Evolutionary conservation across 2,888 invertebrate species (phyloP).

Genomic region (Dimorphilus gyrociliatus): DNA sequence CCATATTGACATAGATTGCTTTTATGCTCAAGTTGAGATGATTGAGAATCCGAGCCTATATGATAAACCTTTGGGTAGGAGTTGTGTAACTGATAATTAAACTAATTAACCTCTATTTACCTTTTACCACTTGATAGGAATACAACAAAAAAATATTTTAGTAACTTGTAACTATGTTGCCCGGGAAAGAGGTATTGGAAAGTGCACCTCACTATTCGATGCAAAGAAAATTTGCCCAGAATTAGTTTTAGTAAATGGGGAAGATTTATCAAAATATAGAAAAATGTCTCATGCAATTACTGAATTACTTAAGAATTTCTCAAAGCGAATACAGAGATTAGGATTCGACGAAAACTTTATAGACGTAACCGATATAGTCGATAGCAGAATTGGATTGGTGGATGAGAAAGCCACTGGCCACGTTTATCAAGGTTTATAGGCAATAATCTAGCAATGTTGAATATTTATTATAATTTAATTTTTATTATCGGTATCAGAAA

Average conservation of each 20-base stretch:
- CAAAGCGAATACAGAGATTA: slow-evolving; percentile 57
- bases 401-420: no score
- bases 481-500: no score
- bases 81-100: no score
- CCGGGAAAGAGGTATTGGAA: slow-evolving; percentile 54
- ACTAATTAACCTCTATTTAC: slow-evolving; percentile 1
- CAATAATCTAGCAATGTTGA: no score
- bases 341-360: slow-evolving; percentile 71
- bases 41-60: slow-evolving; percentile 4
- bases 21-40: slow-evolving; percentile 7
- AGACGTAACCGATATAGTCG: slow-evolving; percentile 55
- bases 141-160: slow-evolving; percentile 66
- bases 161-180: slow-evolving; percentile 72
- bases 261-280: slow-evolving; percentile 64
- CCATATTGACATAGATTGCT: slow-evolving; percentile 6
- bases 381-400: slow-evolving; percentile 26
- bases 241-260: slow-evolving; percentile 59
- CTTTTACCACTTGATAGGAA: no score
- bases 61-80: slow-evolving; percentile 5
- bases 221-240: slow-evolving; percentile 56
- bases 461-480: no score
- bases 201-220: slow-evolving; percentile 60
- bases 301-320: slow-evolving; percentile 51
- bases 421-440: no score
- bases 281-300: slow-evolving; percentile 60